These are phyloP conservation scores for Chiloscyllium punctatum DNA, from an alignment of 2,797 vertebrate species.

Conservation along the genomic window DNA sequence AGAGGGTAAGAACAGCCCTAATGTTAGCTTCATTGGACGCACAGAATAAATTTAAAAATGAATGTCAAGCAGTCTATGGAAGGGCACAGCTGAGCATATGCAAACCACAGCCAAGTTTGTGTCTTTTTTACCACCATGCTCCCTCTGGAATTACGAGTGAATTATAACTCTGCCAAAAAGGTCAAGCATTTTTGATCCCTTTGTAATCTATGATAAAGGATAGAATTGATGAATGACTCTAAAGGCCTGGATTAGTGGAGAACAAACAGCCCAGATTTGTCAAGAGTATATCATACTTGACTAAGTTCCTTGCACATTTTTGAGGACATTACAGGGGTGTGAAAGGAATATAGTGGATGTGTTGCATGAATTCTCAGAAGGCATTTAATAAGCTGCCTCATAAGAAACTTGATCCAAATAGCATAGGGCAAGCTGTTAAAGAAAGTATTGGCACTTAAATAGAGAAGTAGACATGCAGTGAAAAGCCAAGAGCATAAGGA, in stretches of 20 bases:
- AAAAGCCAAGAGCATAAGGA: background rate
- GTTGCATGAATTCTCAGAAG: background rate
- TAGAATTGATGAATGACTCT: background rate
- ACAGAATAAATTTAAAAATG: background rate
- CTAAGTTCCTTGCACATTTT: background rate
- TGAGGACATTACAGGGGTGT: background rate
- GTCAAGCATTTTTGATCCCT: background rate
- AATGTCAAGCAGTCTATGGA: background rate
- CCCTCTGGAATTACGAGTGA: background rate
- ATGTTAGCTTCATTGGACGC: background rate
- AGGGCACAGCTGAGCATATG: background rate
- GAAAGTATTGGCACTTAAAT: background rate
- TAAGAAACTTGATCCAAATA: background rate
- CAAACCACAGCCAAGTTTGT: background rate
- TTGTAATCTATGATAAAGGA: background rate
- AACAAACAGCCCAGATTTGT: background rate
- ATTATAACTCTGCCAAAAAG: background rate
- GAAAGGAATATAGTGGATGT: background rate
- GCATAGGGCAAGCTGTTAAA: background rate
- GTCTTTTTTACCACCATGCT: background rate
- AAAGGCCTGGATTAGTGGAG: background rate
- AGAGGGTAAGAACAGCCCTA: background rate
- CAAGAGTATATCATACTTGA: background rate
- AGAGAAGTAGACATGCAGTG: background rate
- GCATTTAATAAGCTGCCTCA: background rate